Conservation (phyloP, 2,113 vertebrate genomes). For the Phoxinus phoxinus region DNA sequence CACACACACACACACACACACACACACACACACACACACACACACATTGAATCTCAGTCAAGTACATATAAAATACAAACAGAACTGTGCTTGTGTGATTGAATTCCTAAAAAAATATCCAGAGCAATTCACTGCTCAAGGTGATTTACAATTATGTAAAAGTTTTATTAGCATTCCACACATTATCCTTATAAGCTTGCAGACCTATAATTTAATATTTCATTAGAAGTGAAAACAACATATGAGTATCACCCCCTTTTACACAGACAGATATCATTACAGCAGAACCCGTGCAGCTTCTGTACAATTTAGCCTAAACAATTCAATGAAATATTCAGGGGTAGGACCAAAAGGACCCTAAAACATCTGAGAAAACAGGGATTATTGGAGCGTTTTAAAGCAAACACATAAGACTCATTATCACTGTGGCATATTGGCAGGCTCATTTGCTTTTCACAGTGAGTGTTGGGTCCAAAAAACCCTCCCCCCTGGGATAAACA, state of each 20-base stretch:
- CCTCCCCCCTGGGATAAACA: conserved; percentile 89
- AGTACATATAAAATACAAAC: background rate
- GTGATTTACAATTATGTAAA: conserved; percentile 57
- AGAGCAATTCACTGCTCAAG: background rate
- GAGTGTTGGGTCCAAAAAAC: conserved; percentile 91
- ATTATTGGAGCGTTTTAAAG: conserved; percentile 27
- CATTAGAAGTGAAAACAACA: conserved; percentile 68
- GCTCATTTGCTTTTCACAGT: conserved; percentile 97
- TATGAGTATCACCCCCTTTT: conserved; percentile 20
- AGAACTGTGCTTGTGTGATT: background rate
- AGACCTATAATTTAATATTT: conserved; percentile 76
- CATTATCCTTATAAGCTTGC: background rate
- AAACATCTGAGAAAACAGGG: conserved; percentile 43
- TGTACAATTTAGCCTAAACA: conserved; percentile 39
- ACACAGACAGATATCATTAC: conserved; percentile 9
- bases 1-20: too few species aligned
- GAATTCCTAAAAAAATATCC: background rate
- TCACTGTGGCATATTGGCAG: conserved; percentile 98
- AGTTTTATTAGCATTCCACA: conserved; percentile 45
- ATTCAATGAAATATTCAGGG: conserved; percentile 31
- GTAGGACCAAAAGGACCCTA: conserved; percentile 28
- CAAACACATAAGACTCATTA: conserved; percentile 69
- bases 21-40: too few species aligned
- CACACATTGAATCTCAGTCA: background rate
- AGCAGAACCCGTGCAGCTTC: background rate